phyloP scores from a whole-genome alignment of 2,113 vertebrate species.

The Tetrao urogallus region DNA sequence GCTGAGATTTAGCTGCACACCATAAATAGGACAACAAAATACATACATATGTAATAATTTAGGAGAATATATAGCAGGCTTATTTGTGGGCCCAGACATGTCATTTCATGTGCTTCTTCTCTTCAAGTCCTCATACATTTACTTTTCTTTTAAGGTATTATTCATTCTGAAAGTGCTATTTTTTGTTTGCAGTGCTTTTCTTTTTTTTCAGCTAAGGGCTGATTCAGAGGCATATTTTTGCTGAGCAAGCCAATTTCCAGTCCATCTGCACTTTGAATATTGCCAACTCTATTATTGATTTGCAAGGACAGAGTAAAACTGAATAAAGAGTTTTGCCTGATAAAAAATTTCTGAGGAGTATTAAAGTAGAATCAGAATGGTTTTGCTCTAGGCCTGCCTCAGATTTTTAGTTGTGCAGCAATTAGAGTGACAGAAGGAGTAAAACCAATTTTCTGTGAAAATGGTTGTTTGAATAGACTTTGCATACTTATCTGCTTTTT shows the following conservation, averaged over 20 bases:
- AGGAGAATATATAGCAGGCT: background rate
- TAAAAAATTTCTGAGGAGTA: background rate
- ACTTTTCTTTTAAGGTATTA: background rate
- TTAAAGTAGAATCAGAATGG: background rate
- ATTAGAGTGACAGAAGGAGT: background rate
- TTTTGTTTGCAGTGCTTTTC: background rate
- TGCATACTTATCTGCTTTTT: background rate
- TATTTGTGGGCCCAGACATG: background rate
- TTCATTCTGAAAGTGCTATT: background rate
- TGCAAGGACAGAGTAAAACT: background rate
- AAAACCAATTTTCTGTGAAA: background rate
- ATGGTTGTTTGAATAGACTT: background rate
- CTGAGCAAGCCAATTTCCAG: background rate
- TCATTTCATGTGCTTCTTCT: background rate
- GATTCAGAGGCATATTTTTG: background rate
- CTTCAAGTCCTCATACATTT: background rate
- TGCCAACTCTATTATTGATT: background rate
- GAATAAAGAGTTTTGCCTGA: background rate
- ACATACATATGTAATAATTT: background rate
- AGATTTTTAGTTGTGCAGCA: background rate
- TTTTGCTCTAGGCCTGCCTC: background rate
- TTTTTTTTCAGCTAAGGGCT: background rate
- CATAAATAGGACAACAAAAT: background rate
- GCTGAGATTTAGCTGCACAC: background rate
- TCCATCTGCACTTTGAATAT: background rate